Evolutionary conservation across 2,888 invertebrate species (phyloP), one percentile per base, ranked within the genome.

Genomic region (Syrphus vitripennis): DNA sequence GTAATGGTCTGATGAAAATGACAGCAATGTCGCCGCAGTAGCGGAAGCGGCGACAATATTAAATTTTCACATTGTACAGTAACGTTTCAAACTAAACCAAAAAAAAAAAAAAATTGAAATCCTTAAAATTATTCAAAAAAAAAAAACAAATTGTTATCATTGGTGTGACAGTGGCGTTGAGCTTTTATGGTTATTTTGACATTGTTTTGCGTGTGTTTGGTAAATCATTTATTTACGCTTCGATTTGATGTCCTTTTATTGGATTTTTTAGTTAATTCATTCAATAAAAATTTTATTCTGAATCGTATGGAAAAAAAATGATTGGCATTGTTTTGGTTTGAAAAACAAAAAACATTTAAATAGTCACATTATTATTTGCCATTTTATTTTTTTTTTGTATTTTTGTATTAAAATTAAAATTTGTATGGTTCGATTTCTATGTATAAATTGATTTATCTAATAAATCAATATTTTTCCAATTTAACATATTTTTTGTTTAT

Each of bases 131-230:
- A 45, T 67, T 34, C 65, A 67, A 67, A 65, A 67, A 31, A 12
- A 48, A 67, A 19, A 65, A 67, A 31, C 19, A 48, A 67, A 19
- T 45, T 31, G n/a, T 24, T 29, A 14, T 69, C 37, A 10, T 29
- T 48, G 29, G 34, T n/a, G 16, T n/a, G 55, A 26, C 76, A 37
- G 61, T 50, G 70, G 55, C 50, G 34, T 61, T 71, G 76, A 40
- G 77, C 78, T 67, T 57, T 72, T 65, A 74, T 63, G 79, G 69
- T 74, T 65, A 69, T 45, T 67, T 50, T 70, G 31, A 50, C 50
- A 29, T 53, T 76, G 63, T 86, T n/a, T 55, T 67, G 75, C 55
- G 80, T 75, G 71, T 80, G 29, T 70, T 19, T 76, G 71, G 53
- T 75, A 71, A 83, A 70, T 69, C 45, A 70, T 61, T 6, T 70